Base-by-base conservation (phyloP, 2,888 invertebrate genomes). In the Calameuta pallipes region DNA sequence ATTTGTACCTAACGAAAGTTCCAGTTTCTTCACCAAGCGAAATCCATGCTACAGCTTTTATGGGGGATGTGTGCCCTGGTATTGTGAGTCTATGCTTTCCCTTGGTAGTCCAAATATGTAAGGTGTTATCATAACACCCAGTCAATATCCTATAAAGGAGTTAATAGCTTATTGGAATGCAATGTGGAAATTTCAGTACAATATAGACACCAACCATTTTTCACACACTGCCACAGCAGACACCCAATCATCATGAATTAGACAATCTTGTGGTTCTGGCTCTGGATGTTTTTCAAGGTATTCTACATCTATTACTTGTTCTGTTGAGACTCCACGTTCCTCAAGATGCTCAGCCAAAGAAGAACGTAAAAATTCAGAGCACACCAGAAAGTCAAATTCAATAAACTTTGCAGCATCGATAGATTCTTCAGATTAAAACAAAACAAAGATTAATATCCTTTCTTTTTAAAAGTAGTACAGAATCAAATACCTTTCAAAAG, bases 241-340 rank as follows among this genome's bases (percentile, higher is more conserved):
- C n/a, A 99, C 98, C 99, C 99, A 99, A 90, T 99, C 99, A 92
- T 99, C 98, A 88, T 99, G 98, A 90, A 97, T 94, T 83, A 99
- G 93, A 89, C 97, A 97, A 90, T 98, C 97, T 89, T 97, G 95
- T 0, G 99, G 98, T 87, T 97, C 95, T 0, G 99, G 99, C 0
- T 98, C 96, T 15, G 98, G 97, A 85, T 96, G 95, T 85, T 96
- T 94, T 90, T 97, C 96, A 34, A 99, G 93, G 92, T 99, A 99
- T 92, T 99, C 99, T 76, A 99, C 94, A 83, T 97, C 96, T 83
- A 99, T 92, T 13, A 97, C 96, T 77, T 95, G 94, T 93, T 99
- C 99, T 75, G 95, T 95, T 0, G 97, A 96, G 13, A 96, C 93
- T 69, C 94, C 94, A 86, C 95, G 95, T 80, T 96, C 95, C 81